phyloP scores from a whole-genome alignment of 2,888 invertebrate species.

The Plagiodera versicolora region DNA sequence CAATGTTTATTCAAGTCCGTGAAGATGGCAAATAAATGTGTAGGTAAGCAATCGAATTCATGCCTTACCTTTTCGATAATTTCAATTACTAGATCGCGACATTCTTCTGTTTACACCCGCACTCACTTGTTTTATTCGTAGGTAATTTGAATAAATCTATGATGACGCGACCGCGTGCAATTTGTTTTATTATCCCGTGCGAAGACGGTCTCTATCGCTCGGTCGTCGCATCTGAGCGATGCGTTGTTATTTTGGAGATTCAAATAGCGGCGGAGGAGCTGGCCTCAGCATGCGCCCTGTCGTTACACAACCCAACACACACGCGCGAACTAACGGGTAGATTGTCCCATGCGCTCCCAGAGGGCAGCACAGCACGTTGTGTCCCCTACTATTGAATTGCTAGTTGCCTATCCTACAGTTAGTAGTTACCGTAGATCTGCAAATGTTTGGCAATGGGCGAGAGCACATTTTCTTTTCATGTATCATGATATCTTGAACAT shows the following conservation, averaged over 20 bases:
- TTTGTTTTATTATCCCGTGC: conserved; percentile 12
- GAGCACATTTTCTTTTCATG: no score
- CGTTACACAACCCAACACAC: conserved; percentile 36
- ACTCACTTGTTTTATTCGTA: background rate
- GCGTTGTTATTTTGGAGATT: conserved; percentile 33
- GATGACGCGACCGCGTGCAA: conserved; percentile 15
- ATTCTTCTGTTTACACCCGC: background rate
- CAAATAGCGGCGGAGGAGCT: conserved; percentile 25
- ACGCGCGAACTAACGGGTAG: conserved; percentile 31
- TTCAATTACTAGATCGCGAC: background rate
- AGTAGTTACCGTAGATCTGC: no score
- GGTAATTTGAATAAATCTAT: conserved; percentile 20
- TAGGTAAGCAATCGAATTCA: conserved; percentile 3
- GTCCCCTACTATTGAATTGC: no score
- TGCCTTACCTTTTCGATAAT: conserved; percentile 7
- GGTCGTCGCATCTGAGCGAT: conserved; percentile 25
- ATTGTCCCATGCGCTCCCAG: conserved; percentile 9
- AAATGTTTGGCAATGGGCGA: no score
- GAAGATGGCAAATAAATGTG: background rate
- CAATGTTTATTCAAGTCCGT: conserved; percentile 7
- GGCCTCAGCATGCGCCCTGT: conserved; percentile 27
- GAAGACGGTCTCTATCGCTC: conserved; percentile 22
- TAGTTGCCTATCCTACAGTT: no score
- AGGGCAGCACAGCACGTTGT: conserved; percentile 24
- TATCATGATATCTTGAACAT: no score